Base-by-base conservation (phyloP, 1,140 invertebrate species). In the Papilio polytes region DNA sequence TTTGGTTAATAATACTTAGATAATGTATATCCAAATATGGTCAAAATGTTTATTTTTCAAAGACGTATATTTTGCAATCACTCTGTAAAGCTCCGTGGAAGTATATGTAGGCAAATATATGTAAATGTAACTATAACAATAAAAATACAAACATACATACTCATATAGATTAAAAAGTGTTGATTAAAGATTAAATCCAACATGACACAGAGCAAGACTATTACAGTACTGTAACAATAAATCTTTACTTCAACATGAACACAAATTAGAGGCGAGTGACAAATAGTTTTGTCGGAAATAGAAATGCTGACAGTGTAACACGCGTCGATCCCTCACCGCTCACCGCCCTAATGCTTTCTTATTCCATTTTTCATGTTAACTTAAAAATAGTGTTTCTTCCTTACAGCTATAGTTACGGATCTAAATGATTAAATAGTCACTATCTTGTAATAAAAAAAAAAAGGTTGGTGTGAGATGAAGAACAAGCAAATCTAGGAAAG, bases 281-380 rank as follows among this genome's bases (percentile, higher is more conserved):
- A 94, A 93, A 94, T 93, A 91, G 92, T 89, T 83, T 85, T 77
- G 84, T 81, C 88, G 79, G 82, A 90, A 94, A 93, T 93, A 94
- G 92, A 88, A 87, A 87, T 83, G 90, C 88, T 92, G 91, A 93
- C 92, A 93, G 88, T 89, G 83, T 88, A 90, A 93, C 89, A 92
- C 87, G 88, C 90, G 90, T 92, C 90, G 88, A 93, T 90, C 89
- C 88, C 85, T 89, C 86, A 84, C 85, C 85, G 86, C 85, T 89
- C 86, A 84, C 85, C 85, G 86, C 85, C 84, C 88, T 93, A 92
- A 94, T 91, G 87, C 90, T 89, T 86, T 90, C 85, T 88, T 87
- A 91, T 94, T 91, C 91, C 92, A 94, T 93, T 94, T 93, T 93
- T 94, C 92, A 94, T 94, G 88, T 92, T 89, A 90, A 90, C 87